Evolutionary conservation across 2,888 invertebrate species (phyloP).

Genomic region (Agrilus biguttatus): DNA sequence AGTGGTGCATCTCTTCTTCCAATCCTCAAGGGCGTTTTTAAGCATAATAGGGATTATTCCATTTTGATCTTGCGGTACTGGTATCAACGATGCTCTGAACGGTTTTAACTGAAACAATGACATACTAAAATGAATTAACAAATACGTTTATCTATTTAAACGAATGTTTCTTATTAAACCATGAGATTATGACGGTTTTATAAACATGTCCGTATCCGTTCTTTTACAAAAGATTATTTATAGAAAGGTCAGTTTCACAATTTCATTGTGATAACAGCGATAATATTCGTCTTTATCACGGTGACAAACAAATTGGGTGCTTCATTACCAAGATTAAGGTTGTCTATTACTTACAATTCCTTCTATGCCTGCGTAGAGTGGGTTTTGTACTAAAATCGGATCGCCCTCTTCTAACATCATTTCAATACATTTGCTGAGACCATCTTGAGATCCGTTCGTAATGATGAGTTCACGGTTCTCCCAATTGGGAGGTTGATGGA

Average conservation of each 20-base stretch:
- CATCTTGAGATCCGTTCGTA: slow-evolving; percentile 66
- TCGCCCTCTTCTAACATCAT: slow-evolving; percentile 56
- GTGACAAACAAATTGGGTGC: neutral
- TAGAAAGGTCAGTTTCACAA: neutral
- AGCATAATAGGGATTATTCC: slow-evolving; percentile 52
- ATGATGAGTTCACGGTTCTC: slow-evolving; percentile 46
- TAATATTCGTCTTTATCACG: neutral
- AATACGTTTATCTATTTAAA: too few species aligned
- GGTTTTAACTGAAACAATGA: slow-evolving; percentile 47
- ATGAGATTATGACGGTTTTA: neutral
- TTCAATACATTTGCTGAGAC: slow-evolving; percentile 59
- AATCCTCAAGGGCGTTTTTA: slow-evolving; percentile 38
- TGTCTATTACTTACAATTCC: slow-evolving; percentile 40
- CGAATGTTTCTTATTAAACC: too few species aligned
- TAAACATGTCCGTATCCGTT: too few species aligned
- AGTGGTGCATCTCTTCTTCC: slow-evolving; percentile 28
- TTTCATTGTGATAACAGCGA: neutral
- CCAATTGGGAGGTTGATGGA: slow-evolving; percentile 53
- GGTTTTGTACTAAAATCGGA: slow-evolving; percentile 54
- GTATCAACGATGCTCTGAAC: slow-evolving; percentile 46
- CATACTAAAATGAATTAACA: neutral
- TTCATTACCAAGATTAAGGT: neutral
- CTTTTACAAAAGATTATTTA: neutral
- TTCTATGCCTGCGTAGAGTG: slow-evolving; percentile 55
- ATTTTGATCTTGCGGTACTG: slow-evolving; percentile 53